phyloP scores from a whole-genome alignment of 2,797 vertebrate species.

The Odontamblyopus lacepedii region DNA sequence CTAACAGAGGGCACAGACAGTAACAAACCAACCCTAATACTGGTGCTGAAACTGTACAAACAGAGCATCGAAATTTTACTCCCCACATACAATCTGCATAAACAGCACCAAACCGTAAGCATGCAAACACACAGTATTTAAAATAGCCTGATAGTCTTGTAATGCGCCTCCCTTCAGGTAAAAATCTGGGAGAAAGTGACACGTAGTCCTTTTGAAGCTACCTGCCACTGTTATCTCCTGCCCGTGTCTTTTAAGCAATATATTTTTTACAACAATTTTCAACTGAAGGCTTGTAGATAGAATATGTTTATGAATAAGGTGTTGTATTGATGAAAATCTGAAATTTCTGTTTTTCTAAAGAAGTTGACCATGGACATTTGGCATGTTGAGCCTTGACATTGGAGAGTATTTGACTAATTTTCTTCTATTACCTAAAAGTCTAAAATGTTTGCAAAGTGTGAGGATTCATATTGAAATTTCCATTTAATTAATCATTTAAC shows the following conservation, averaged over 20 bases:
- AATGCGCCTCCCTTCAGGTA: neutral
- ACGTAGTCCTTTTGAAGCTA: conserved; percentile 27
- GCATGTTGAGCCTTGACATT: neutral
- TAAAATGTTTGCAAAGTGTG: neutral
- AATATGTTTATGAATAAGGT: neutral
- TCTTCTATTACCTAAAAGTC: neutral
- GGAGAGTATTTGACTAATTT: neutral
- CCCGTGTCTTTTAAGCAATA: conserved; percentile 15
- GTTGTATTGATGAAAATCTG: too few relatives aligned
- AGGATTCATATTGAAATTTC: neutral
- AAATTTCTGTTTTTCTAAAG: neutral
- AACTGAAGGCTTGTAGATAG: too few relatives aligned
- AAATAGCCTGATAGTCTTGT: neutral
- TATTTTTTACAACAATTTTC: too few relatives aligned
- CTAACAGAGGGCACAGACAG: too few relatives aligned
- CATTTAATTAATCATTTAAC: neutral
- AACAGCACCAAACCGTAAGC: neutral
- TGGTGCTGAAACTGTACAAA: neutral
- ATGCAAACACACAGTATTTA: neutral
- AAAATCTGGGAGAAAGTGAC: conserved; percentile 14
- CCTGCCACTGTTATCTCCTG: conserved; percentile 23
- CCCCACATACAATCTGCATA: neutral
- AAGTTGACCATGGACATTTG: neutral
- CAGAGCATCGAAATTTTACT: neutral
- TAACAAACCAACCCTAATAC: too few relatives aligned